Percentiles rank a stretch among this genome's conserved stretches.
phyloP scores from a whole-genome alignment of 2,888 invertebrate species.

The Spialia ferax region DNA sequence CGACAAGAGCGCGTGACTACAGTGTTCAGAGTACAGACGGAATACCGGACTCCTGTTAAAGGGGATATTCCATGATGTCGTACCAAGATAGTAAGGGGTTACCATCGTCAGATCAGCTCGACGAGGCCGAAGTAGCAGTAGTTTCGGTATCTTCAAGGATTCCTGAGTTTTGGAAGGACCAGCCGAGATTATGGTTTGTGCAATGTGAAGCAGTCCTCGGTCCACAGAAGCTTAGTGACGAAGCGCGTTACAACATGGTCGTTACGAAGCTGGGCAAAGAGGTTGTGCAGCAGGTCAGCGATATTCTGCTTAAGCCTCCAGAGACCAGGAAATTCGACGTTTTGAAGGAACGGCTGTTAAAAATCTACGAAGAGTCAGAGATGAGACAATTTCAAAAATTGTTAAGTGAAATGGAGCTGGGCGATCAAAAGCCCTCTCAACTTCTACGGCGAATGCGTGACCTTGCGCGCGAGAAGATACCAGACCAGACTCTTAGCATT shows the following conservation, averaged over 20 bases:
- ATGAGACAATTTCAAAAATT: not conserved
- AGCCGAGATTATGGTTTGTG: not conserved
- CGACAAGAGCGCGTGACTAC: no score
- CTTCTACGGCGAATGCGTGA: not conserved
- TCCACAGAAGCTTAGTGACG: not conserved
- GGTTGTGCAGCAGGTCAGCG: not conserved
- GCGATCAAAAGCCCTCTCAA: not conserved
- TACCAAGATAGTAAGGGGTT: no score
- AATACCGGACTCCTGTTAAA: no score
- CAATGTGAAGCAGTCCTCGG: not conserved
- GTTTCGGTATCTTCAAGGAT: not conserved
- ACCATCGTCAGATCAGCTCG: no score
- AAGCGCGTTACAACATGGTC: not conserved
- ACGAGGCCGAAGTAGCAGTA: not conserved
- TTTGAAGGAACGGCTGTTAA: not conserved
- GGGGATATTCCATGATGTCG: no score
- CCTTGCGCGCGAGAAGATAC: no score
- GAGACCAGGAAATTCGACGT: not conserved
- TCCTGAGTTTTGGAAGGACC: not conserved
- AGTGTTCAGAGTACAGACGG: no score
- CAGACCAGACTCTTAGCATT: no score
- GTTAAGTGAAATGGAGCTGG: not conserved
- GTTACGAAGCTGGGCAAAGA: not conserved
- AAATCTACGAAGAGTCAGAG: not conserved
- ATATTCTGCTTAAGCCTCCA: not conserved